phyloP scores from a whole-genome alignment of 2,797 vertebrate genomes.

The Hemibagrus guttatus region DNA sequence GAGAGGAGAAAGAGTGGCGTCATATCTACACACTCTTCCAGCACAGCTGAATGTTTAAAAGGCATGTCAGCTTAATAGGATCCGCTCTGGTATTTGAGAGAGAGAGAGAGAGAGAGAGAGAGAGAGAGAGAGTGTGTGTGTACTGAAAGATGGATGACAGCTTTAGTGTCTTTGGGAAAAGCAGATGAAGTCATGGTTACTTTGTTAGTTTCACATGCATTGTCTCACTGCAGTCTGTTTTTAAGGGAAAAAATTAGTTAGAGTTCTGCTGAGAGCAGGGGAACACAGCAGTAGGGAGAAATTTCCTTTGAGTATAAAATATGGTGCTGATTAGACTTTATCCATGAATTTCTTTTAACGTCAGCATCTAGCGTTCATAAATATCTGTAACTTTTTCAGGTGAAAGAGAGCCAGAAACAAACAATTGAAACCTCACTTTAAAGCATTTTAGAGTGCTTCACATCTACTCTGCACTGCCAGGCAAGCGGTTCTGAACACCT shows the following conservation, averaged over 20 bases:
- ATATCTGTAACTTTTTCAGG: not conserved
- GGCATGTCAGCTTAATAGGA: slow-evolving; percentile 44
- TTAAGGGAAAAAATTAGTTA: slow-evolving; percentile 30
- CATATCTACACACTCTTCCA: slow-evolving; percentile 23
- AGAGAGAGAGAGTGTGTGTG: slow-evolving; percentile 46
- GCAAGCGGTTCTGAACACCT: not conserved
- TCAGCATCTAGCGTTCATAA: not conserved
- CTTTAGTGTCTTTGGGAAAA: slow-evolving; percentile 66
- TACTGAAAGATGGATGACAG: slow-evolving; percentile 43
- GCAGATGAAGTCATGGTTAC: slow-evolving; percentile 73
- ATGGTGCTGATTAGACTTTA: not conserved
- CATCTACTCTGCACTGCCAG: not conserved
- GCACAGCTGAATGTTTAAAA: slow-evolving; percentile 29
- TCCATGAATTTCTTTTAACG: not conserved
- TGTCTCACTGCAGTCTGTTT: slow-evolving; percentile 42
- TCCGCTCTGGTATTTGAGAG: slow-evolving; percentile 47
- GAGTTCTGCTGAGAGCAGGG: slow-evolving; percentile 30
- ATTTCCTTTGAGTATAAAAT: not conserved
- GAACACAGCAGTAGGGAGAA: not conserved
- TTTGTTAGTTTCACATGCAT: slow-evolving; percentile 60
- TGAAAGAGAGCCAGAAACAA: not conserved
- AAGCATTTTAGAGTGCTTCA: not conserved
- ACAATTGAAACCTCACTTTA: not conserved
- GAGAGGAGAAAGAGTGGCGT: slow-evolving; percentile 49
- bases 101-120: slow-evolving; percentile 31